Conservation (phyloP, 2,888 invertebrate genomes). For the Mayetiola destructor region DNA sequence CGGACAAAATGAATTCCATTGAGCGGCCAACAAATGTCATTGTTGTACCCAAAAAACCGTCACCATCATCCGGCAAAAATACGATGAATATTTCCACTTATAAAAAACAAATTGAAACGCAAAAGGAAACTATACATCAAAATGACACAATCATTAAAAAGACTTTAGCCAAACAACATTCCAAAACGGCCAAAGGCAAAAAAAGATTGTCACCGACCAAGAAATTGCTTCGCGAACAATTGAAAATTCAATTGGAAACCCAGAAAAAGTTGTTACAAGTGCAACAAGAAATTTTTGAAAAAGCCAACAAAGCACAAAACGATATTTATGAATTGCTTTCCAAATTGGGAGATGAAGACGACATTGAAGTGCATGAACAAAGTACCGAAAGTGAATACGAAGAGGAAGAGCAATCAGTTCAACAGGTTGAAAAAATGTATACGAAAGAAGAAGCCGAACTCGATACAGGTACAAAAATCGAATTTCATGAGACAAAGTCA, state of each 20-base stretch:
- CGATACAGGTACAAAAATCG: not conserved
- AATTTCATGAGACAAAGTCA: no score
- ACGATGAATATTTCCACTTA: not conserved
- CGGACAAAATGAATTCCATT: not conserved
- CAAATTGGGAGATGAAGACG: not conserved
- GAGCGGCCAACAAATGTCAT: not conserved
- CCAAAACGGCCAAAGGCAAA: not conserved
- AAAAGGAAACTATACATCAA: not conserved
- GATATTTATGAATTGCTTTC: not conserved
- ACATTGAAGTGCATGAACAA: not conserved
- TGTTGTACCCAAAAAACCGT: not conserved
- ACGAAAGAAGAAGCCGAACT: no score
- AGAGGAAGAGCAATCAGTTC: not conserved
- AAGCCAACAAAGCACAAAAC: not conserved
- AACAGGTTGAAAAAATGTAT: not conserved
- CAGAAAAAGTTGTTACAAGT: not conserved
- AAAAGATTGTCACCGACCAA: not conserved
- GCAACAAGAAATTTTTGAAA: constrained; percentile 7
- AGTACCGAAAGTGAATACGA: not conserved
- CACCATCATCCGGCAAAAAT: not conserved
- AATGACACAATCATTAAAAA: not conserved
- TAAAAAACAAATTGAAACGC: not conserved
- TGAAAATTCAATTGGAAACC: not conserved
- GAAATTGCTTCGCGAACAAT: not conserved
- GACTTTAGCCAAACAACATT: not conserved